Evolutionary conservation across 2,113 vertebrate genomes (phyloP).

Genomic region (Hippoglossus stenolepis): DNA sequence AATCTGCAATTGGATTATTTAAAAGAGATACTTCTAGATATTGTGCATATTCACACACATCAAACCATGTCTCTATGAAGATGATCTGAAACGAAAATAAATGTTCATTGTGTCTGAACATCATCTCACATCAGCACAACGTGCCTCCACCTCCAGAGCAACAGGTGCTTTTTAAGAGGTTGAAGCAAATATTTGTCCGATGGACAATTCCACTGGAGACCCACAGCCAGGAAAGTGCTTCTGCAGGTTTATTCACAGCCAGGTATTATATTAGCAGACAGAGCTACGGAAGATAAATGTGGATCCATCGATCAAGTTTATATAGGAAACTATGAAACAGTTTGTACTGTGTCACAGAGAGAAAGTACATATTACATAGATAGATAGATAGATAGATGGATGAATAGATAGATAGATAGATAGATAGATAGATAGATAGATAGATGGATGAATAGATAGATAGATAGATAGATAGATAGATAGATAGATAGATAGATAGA

Average conservation of each 20-base stretch:
- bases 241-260: neutral
- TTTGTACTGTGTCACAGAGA: neutral
- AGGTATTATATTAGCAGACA: neutral
- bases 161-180: constrained; percentile 4
- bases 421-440: neutral
- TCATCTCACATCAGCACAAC: neutral
- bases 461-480: neutral
- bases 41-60: neutral
- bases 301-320: neutral
- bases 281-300: neutral
- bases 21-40: neutral
- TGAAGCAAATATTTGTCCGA: neutral
- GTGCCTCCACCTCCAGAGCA: neutral
- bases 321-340: neutral
- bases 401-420: too few species aligned
- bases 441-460: neutral
- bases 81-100: neutral
- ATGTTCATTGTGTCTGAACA: neutral
- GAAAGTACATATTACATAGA: neutral
- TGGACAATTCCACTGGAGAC: neutral
- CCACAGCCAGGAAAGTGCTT: constrained; percentile 2
- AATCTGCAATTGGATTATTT: neutral
- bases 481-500: too few species aligned
- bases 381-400: neutral
- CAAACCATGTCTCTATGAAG: neutral